These are phyloP conservation scores for Ostrea edulis DNA, from an alignment of 1,140 invertebrate genomes.

Conservation along the genomic window DNA sequence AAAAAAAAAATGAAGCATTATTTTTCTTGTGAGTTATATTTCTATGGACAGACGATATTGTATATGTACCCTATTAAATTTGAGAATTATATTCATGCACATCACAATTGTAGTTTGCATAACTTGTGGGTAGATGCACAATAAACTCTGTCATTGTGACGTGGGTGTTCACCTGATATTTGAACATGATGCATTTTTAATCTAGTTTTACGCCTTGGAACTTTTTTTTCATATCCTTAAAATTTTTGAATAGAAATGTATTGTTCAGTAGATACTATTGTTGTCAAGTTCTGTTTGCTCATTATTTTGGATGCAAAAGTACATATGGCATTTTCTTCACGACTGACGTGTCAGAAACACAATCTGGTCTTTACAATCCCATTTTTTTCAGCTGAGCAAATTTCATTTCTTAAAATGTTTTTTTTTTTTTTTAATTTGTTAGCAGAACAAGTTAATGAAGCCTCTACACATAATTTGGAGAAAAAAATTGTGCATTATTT, in stretches of 20 bases:
- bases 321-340: neutral
- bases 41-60: neutral
- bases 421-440: neutral
- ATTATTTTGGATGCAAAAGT: slow-evolving; percentile 6
- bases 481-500: slow-evolving; percentile 18
- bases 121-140: neutral
- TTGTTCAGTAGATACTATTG: slow-evolving; percentile 22
- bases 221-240: neutral
- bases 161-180: slow-evolving; percentile 1
- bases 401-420: neutral
- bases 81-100: neutral
- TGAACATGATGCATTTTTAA: slow-evolving; percentile 6
- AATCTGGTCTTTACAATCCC: neutral
- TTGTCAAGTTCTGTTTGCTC: neutral
- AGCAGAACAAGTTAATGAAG: slow-evolving; percentile 13
- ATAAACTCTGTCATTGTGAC: neutral
- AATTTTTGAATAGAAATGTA: neutral
- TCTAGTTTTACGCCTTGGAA: neutral
- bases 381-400: neutral
- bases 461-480: neutral
- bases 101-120: slow-evolving; percentile 13
- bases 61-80: neutral
- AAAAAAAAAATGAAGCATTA: too few relatives aligned
- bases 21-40: neutral
- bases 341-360: neutral